Conservation (phyloP, 1,140 invertebrate species). For the Drosophila willistoni region DNA sequence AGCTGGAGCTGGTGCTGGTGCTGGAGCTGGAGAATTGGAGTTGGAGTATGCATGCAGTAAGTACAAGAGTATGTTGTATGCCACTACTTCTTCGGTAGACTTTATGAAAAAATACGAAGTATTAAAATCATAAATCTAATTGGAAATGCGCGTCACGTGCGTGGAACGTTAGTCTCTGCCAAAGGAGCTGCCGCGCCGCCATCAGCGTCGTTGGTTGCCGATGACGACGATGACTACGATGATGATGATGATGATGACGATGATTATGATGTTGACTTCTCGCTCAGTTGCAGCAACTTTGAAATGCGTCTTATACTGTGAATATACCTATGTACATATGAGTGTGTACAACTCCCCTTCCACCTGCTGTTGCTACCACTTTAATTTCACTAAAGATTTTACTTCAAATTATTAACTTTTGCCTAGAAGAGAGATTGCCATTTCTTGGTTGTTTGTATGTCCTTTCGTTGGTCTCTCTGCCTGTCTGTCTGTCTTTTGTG, state of each 20-base stretch:
- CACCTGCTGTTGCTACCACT: constrained; percentile 34
- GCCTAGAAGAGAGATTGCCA: constrained; percentile 34
- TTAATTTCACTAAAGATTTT: constrained; percentile 68
- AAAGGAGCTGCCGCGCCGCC: constrained; percentile 67
- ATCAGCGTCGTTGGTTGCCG: constrained; percentile 16
- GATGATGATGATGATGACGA: constrained; percentile 13
- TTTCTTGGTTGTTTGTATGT: too few relatives aligned
- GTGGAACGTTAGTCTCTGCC: constrained; percentile 73
- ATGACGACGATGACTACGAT: constrained; percentile 31
- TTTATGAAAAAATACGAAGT: constrained; percentile 81
- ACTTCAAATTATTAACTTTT: constrained; percentile 78
- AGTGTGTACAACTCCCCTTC: not conserved
- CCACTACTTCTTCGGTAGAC: constrained; percentile 48
- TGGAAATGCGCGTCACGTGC: constrained; percentile 78
- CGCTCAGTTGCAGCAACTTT: constrained; percentile 40
- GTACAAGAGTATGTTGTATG: constrained; percentile 14
- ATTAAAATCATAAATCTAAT: constrained; percentile 80
- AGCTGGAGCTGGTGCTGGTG: not conserved
- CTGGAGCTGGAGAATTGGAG: not conserved
- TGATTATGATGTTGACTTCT: constrained; percentile 28
- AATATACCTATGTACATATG: constrained; percentile 20
- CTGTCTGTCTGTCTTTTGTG: constrained; percentile 16
- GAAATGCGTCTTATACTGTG: constrained; percentile 25
- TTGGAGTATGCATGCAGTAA: constrained; percentile 12
- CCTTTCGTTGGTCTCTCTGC: not conserved